phyloP scores from a whole-genome alignment of 1,140 invertebrate species.

The Macrobrachium nipponense region DNA sequence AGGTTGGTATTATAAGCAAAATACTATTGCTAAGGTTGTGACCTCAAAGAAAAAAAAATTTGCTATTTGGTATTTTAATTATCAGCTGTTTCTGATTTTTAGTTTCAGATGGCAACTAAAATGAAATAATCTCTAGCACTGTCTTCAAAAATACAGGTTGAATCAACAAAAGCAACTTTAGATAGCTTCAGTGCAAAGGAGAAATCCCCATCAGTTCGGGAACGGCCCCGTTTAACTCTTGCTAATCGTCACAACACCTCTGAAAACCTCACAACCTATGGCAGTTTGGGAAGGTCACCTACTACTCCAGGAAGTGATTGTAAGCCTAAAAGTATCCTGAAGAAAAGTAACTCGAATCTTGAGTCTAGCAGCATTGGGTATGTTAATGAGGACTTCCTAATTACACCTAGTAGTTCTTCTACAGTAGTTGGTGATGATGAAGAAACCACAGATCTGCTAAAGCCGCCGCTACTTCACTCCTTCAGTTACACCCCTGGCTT shows the following conservation, averaged over 20 bases:
- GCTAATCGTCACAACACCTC: slow-evolving; percentile 59
- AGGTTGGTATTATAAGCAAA: slow-evolving; percentile 30
- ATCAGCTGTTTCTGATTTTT: neutral
- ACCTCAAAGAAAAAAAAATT: no score
- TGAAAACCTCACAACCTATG: slow-evolving; percentile 61
- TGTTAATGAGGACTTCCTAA: slow-evolving; percentile 52
- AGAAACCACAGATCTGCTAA: slow-evolving; percentile 43
- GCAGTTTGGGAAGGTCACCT: slow-evolving; percentile 54
- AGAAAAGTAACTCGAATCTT: slow-evolving; percentile 67
- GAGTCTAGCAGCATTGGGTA: slow-evolving; percentile 65
- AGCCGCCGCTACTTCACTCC: slow-evolving; percentile 48
- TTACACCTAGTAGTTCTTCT: slow-evolving; percentile 44
- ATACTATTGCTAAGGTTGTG: neutral
- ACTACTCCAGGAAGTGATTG: slow-evolving; percentile 59
- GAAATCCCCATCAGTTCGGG: slow-evolving; percentile 59
- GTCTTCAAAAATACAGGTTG: slow-evolving; percentile 56
- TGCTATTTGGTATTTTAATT: neutral
- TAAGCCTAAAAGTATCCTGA: slow-evolving; percentile 67
- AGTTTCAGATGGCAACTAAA: neutral
- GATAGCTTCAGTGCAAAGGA: slow-evolving; percentile 64
- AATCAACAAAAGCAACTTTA: slow-evolving; percentile 64
- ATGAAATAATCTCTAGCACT: neutral
- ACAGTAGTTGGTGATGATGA: slow-evolving; percentile 54
- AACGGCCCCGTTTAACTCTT: slow-evolving; percentile 53
- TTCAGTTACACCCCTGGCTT: slow-evolving; percentile 54